Conservation (phyloP, 2,113 vertebrate species). For the Cochlearius cochlearius region DNA sequence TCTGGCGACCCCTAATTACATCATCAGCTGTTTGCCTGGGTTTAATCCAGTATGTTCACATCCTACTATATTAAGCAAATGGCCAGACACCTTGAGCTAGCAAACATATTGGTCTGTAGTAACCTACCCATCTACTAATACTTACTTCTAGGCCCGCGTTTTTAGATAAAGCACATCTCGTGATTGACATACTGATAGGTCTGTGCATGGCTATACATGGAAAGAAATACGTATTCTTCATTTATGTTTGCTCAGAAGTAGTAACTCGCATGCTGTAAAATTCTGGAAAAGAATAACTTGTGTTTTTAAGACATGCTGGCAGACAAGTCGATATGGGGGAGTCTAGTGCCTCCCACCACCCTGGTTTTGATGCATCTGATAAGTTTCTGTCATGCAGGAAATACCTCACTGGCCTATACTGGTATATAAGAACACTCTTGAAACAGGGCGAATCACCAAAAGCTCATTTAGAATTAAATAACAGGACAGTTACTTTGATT, state of each 20-base stretch:
- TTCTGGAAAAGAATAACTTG: not conserved
- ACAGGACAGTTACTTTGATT: not conserved
- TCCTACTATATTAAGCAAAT: not conserved
- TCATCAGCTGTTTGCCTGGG: not conserved
- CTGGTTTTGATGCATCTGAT: not conserved
- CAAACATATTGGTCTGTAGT: not conserved
- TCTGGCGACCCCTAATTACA: not conserved
- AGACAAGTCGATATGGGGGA: not conserved
- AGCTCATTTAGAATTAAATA: not conserved
- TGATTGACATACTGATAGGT: not conserved
- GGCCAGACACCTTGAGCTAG: not conserved
- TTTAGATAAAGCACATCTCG: not conserved
- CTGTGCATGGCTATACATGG: not conserved
- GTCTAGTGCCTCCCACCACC: not conserved
- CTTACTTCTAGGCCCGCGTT: not conserved
- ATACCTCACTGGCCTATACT: not conserved
- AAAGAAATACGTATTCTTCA: not conserved
- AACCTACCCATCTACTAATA: not conserved
- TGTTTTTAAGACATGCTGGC: not conserved
- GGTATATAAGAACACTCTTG: not conserved
- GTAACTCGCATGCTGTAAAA: not conserved
- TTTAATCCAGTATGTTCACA: not conserved
- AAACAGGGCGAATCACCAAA: not conserved
- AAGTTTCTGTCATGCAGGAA: not conserved
- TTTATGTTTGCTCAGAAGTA: not conserved